Base-by-base conservation (phyloP, 1,140 invertebrate genomes). In the Pogonognathellus flavescens region DNA sequence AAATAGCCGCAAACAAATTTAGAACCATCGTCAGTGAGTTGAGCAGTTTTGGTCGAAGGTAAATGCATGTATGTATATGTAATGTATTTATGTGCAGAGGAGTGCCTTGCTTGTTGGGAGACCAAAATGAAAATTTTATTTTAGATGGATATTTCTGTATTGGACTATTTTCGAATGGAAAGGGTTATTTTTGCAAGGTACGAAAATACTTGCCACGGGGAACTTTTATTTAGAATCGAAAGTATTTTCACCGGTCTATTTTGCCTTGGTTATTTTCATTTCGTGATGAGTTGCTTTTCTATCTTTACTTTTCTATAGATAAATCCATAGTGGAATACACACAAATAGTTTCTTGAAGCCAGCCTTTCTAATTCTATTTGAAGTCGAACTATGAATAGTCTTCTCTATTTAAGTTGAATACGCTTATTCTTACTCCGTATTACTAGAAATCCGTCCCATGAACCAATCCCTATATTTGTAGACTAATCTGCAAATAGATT, bases 121-220 rank as follows among this genome's bases (percentile, higher is more conserved):
- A 72, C 70, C 20, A 80, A 84, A 84, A 84, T 55, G 76, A 80
- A 84, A 57, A 80, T 84, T 76, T 84, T 72, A 81, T 85, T 85
- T 85, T 82, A 76, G 84, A 85, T 55, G 50, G 50, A 55, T 81
- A 81, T 81, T 81, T 81, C 20, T 49, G 84, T 81, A 31, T 70
- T 25, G 76, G 76, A 57, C 84, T 85, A 85, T 85, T 85, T 85
- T 84, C 60, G 83, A 84, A 53, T 84, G 70, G 83, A 80, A 53
- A 84, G 31, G 70, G 83, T 41, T 84, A 84, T 84, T 84, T 84
- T 84, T 84, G 83, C 83, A 60, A 84, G 55, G 11, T 76, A 76
- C 70, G 70, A 31, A 76, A 76, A 76, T 76, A 76, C 22, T 25
- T 25, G 62, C 20, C 57, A 60, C 62, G 62, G 62, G 62, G 62